phyloP scores from a whole-genome alignment of 2,113 vertebrate genomes.

The Vireo altiloquus region DNA sequence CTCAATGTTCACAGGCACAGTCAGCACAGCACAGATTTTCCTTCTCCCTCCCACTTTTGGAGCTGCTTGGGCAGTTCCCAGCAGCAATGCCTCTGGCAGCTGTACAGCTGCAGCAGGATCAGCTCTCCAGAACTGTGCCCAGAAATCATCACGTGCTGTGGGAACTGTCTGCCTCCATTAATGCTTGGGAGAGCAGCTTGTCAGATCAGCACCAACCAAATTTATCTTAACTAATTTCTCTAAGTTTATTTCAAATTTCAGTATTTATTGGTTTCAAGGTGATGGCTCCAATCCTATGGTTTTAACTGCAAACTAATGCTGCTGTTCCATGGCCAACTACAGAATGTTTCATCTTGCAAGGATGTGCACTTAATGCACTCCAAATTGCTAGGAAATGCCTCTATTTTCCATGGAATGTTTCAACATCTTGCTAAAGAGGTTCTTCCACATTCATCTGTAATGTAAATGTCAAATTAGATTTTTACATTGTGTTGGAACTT shows the following conservation, averaged over 20 bases:
- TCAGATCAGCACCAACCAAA: not conserved
- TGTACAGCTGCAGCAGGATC: not conserved
- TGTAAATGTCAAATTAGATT: not conserved
- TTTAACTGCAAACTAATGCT: not conserved
- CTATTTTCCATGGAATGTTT: not conserved
- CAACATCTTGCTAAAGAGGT: not conserved
- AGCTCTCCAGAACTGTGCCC: not conserved
- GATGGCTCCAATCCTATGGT: not conserved
- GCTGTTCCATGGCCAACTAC: not conserved
- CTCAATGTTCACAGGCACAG: not conserved
- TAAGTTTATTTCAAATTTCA: not conserved
- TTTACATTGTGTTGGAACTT: not conserved
- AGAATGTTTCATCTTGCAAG: not conserved
- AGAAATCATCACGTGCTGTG: rapidly evolving
- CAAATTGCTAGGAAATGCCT: not conserved
- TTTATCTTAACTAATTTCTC: not conserved
- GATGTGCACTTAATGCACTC: not conserved
- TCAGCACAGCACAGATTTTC: not conserved
- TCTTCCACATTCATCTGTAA: not conserved
- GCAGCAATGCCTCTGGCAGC: not conserved
- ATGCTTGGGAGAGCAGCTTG: not conserved
- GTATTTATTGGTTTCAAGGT: not conserved
- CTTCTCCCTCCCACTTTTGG: not conserved
- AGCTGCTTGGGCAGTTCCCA: not conserved
- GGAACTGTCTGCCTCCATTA: not conserved